Base-by-base conservation (phyloP, 2,888 invertebrate genomes). In the Barypeithes pellucidus region DNA sequence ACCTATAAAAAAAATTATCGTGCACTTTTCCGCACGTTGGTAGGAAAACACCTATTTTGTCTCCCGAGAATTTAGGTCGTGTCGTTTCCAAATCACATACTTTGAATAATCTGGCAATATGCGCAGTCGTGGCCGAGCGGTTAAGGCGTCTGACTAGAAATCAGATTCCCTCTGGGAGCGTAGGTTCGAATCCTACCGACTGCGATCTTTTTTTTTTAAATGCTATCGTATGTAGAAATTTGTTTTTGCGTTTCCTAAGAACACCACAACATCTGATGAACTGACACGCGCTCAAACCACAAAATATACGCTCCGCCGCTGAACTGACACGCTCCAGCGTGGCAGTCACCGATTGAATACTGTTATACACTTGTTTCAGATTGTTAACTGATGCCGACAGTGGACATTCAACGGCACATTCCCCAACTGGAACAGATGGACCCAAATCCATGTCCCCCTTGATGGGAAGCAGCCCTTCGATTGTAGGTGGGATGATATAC, bases 151-250 rank as follows among this genome's bases (percentile, higher is more conserved):
- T 93, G 93, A 93, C 93, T 93, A 91, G 93, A 93, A 93, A 93
- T 93, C 93, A 92, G 92, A 92, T 93, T 93, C 93, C 93, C 93
- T 93, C 92, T 93, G 92, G 93, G 93, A 93, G 93, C 93, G 92
- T 92, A 93, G 93, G 93, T 93, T 93, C 93, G 93, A 93, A 92
- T 93, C 93, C 93, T 93, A 92, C 92, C 91, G 92, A 90, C 93
- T 92, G 93, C 93, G 93, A 67, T 12, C 3, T 2, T 57, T 33
- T 20, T 57, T 54, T 36, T 24, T 5, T n/a, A n/a, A n/a, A n/a
- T n/a, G n/a, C n/a, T n/a, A n/a, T n/a, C n/a, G n/a, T n/a, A n/a
- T n/a, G n/a, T n/a, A n/a, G n/a, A n/a, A n/a, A n/a, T n/a, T n/a
- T n/a, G n/a, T n/a, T n/a, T n/a, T n/a, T n/a, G n/a, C n/a, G n/a